Evolutionary conservation across 2,797 vertebrate genomes (phyloP).

Genomic region (Oophaga sylvatica): DNA sequence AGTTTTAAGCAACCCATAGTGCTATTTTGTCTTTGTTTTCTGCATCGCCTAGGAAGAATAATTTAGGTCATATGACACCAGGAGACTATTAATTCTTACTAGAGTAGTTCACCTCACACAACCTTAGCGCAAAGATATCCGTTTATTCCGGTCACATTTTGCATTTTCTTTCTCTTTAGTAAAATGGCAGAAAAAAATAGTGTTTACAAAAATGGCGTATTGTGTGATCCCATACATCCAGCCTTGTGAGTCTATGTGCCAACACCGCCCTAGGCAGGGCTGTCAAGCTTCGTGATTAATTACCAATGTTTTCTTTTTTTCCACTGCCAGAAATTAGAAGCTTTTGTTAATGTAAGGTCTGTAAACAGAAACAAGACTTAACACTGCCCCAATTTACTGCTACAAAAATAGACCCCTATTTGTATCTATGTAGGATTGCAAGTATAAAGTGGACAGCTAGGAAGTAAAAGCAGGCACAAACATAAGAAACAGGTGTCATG

Average conservation of each 20-base stretch:
- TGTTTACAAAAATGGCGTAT: constrained; percentile 18
- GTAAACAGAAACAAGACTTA: constrained; percentile 12
- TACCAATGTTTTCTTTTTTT: too few relatives aligned
- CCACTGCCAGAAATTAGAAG: too few relatives aligned
- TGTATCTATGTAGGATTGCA: not conserved
- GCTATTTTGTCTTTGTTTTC: not conserved
- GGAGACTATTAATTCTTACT: constrained; percentile 11
- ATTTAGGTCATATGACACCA: constrained; percentile 1
- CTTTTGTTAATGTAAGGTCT: too few relatives aligned
- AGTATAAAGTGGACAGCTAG: not conserved
- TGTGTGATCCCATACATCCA: constrained; percentile 3
- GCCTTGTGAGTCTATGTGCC: not conserved
- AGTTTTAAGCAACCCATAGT: not conserved
- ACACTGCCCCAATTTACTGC: not conserved
- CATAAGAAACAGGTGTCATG: too few relatives aligned
- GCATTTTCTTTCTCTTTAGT: constrained; percentile 17
- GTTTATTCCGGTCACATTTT: constrained; percentile 9
- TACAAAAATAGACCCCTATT: not conserved
- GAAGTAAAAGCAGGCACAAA: not conserved
- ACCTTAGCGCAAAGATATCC: constrained; percentile 20
- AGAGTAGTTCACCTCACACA: constrained; percentile 34
- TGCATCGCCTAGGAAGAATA: not conserved
- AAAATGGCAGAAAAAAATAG: not conserved
- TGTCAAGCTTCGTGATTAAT: not conserved
- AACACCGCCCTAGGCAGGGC: not conserved